Percentiles rank a stretch among this genome's conserved stretches.
Evolutionary conservation across 1,140 invertebrate species (phyloP).

Genomic region (Danaus melanippus): DNA sequence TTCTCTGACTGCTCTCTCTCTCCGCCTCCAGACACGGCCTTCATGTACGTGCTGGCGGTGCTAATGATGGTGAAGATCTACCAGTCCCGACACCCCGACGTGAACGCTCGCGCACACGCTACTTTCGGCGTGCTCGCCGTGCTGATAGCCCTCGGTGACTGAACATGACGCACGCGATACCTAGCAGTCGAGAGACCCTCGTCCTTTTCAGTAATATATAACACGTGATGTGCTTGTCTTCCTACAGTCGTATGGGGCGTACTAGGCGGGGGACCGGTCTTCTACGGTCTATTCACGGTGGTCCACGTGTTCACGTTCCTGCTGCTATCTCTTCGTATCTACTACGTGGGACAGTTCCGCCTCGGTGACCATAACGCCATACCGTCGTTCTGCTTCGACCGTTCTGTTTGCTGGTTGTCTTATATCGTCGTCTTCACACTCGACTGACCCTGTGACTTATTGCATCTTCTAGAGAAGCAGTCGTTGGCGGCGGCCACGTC

Average conservation of each 20-base stretch:
- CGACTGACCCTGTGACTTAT: background rate
- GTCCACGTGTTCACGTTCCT: conserved; percentile 83
- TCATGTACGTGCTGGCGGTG: conserved; percentile 94
- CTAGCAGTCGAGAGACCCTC: too few relatives aligned
- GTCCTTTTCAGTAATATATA: too few relatives aligned
- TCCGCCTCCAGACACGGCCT: conserved; percentile 83
- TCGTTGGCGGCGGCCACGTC: conserved; percentile 35
- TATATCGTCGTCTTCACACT: background rate
- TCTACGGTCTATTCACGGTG: conserved; percentile 86
- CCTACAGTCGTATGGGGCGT: conserved; percentile 73
- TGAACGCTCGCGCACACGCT: conserved; percentile 89
- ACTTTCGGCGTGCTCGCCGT: conserved; percentile 86
- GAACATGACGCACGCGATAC: too few relatives aligned
- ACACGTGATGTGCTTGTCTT: too few relatives aligned
- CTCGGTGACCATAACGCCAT: conserved; percentile 67
- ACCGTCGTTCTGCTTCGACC: background rate
- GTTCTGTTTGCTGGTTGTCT: background rate
- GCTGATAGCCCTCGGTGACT: conserved; percentile 81
- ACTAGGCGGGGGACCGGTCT: conserved; percentile 78
- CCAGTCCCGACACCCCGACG: conserved; percentile 93
- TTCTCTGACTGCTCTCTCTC: background rate
- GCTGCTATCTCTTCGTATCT: conserved; percentile 84
- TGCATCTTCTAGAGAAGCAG: conserved; percentile 35
- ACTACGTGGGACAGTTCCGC: conserved; percentile 89
- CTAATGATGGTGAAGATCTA: conserved; percentile 93